A percentile compares a stretch with the other conserved stretches of the same genome.
Conservation (phyloP, 1,140 invertebrate species). For the Magallana ariakensis region DNA sequence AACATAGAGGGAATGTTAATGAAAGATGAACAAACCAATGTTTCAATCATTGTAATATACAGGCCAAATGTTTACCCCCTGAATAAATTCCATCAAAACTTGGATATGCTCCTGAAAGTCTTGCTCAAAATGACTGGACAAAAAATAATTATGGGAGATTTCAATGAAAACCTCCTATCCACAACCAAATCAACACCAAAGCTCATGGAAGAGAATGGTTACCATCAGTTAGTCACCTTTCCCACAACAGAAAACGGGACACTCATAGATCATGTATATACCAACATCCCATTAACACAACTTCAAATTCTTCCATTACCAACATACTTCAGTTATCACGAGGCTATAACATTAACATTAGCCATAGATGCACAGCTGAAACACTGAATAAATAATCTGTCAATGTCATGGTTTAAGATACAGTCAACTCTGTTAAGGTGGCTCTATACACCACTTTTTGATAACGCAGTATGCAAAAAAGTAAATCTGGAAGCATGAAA, state of each 20-base stretch:
- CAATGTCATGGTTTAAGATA: no score
- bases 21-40: neutral
- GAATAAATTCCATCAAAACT: no score
- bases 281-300: neutral
- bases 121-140: neutral
- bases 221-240: neutral
- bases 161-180: constrained; percentile 13
- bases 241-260: constrained; percentile 42
- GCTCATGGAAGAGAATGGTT: constrained; percentile 24
- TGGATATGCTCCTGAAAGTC: no score
- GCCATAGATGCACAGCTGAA: no score
- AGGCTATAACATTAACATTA: neutral
- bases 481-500: no score
- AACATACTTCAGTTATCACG: constrained; percentile 43
- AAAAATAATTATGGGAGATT: constrained; percentile 14
- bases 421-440: no score
- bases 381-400: no score
- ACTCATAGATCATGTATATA: constrained; percentile 40
- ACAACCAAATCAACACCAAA: neutral
- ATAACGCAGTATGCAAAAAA: no score
- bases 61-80: neutral
- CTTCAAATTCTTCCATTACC: neutral
- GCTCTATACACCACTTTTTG: no score
- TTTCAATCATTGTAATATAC: neutral
- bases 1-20: neutral